phyloP scores from a whole-genome alignment of 1,140 invertebrate species.

The Conus ventricosus region DNA sequence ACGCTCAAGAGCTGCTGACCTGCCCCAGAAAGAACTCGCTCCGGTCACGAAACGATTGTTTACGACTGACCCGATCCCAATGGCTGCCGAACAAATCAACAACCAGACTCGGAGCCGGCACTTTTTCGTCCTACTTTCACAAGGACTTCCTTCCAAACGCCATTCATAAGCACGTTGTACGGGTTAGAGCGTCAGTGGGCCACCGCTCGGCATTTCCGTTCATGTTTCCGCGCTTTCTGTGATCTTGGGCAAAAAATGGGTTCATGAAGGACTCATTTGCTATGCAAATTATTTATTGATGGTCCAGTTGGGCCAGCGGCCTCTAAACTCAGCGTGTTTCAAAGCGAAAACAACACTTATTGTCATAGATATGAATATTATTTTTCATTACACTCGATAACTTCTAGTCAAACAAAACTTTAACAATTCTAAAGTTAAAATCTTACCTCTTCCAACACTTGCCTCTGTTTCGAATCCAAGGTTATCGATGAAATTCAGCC shows the following conservation, averaged over 20 bases:
- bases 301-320: conserved; percentile 27
- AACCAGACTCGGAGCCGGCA: conserved; percentile 25
- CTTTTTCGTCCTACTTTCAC: conserved; percentile 43
- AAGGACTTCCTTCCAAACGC: conserved; percentile 31
- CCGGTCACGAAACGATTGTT: conserved; percentile 38
- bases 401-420: background rate
- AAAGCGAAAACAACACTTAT: conserved; percentile 21
- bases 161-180: conserved; percentile 20
- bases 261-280: conserved; percentile 56
- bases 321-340: conserved; percentile 29
- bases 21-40: background rate
- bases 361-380: background rate
- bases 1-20: background rate
- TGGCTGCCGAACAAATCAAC: conserved; percentile 51
- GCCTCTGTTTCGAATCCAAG: conserved; percentile 43
- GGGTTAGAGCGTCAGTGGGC: conserved; percentile 8
- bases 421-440: conserved; percentile 10
- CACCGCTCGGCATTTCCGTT: conserved; percentile 36
- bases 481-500: conserved; percentile 53
- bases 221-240: conserved; percentile 38
- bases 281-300: conserved; percentile 64
- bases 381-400: background rate
- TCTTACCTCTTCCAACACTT: conserved; percentile 50
- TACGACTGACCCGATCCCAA: conserved; percentile 43
- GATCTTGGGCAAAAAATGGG: conserved; percentile 32